Evolutionary conservation across 2,113 vertebrate genomes (phyloP).

Genomic region (Cromileptes altivelis): DNA sequence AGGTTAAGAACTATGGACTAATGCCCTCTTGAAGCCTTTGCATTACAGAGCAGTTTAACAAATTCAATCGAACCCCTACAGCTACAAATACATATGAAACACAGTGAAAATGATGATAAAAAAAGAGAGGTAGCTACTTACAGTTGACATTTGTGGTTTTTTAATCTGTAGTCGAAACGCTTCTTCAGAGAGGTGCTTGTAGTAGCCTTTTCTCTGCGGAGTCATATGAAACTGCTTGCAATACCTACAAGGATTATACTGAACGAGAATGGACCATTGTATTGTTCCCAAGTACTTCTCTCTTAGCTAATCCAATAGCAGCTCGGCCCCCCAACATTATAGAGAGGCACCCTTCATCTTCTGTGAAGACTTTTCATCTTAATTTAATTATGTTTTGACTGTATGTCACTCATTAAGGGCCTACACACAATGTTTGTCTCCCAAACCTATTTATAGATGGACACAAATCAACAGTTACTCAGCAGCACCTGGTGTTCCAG

Average conservation of each 20-base stretch:
- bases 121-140: slow-evolving; percentile 73
- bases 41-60: neutral
- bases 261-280: slow-evolving; percentile 83
- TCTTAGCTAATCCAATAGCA: slow-evolving; percentile 81
- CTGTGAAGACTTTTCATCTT: slow-evolving; percentile 31
- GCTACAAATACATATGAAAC: neutral
- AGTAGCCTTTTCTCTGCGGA: slow-evolving; percentile 73
- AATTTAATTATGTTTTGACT: slow-evolving; percentile 4
- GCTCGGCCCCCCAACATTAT: slow-evolving; percentile 30
- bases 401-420: neutral
- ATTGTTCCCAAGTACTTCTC: slow-evolving; percentile 75
- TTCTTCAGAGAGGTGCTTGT: slow-evolving; percentile 60
- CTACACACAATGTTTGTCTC: neutral
- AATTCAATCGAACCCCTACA: neutral
- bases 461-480: neutral
- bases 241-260: slow-evolving; percentile 84
- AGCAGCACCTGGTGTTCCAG: slow-evolving; percentile 22
- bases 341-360: slow-evolving; percentile 50
- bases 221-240: slow-evolving; percentile 87
- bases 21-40: neutral
- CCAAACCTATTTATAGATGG: slow-evolving; percentile 5
- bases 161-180: slow-evolving; percentile 50
- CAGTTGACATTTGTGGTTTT: slow-evolving; percentile 82
- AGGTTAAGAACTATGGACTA: neutral
- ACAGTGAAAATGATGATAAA: slow-evolving; percentile 1